Conservation (phyloP, 2,888 invertebrate genomes). For the Diarsia mendica region DNA sequence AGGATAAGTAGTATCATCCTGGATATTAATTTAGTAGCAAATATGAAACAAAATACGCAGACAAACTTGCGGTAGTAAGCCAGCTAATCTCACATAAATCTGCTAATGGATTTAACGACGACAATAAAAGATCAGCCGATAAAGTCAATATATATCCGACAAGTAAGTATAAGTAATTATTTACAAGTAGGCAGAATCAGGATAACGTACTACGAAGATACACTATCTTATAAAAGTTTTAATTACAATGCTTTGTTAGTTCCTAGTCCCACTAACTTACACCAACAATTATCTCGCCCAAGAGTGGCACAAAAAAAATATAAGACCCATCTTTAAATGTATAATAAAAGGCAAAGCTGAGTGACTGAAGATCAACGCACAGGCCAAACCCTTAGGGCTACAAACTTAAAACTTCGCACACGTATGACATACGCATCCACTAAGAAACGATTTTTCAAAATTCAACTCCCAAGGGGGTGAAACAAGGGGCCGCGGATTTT, state of each 20-base stretch:
- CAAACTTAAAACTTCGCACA: no score
- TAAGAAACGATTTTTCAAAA: no score
- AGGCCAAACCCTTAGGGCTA: no score
- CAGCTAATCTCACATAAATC: slow-evolving; percentile 25
- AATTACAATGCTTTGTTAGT: slow-evolving; percentile 35
- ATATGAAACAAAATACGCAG: background rate
- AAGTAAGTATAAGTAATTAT: slow-evolving; percentile 22
- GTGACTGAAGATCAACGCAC: no score
- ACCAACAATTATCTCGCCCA: background rate
- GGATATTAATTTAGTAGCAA: background rate
- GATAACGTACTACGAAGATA: slow-evolving; percentile 5
- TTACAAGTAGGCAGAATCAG: slow-evolving; percentile 16
- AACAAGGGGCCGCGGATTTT: no score
- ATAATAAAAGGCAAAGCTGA: no score
- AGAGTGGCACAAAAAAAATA: no score
- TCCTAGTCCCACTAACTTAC: background rate
- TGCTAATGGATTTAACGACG: slow-evolving; percentile 38
- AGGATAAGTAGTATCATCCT: no score
- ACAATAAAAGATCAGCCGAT: slow-evolving; percentile 28
- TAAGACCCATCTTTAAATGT: no score
- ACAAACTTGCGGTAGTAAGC: background rate
- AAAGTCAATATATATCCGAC: slow-evolving; percentile 16
- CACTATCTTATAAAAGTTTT: slow-evolving; percentile 35
- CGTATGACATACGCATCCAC: no score
- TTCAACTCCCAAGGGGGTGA: no score